Evolutionary conservation across 2,888 invertebrate species (phyloP), one percentile per base, ranked within the genome.

Genomic region (Paralinhomoeus sp.): DNA sequence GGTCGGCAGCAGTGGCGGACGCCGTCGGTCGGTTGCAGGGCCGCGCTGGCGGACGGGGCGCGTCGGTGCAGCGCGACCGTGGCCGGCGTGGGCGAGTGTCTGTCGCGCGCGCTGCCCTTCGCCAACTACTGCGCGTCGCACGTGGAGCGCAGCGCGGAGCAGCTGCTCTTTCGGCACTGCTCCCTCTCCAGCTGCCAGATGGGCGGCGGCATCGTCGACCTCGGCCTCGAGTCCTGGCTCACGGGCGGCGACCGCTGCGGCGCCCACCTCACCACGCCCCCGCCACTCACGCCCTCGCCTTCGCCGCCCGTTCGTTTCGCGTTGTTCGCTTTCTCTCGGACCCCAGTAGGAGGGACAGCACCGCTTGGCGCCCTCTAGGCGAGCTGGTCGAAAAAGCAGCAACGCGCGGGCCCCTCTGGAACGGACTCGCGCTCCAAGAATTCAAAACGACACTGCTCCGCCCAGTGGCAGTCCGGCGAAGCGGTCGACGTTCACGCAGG

Each of bases 111-210:
- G 34, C 45, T 57, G 13, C 57, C 56, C 5, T 44, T 45, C 27
- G 41, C 49, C 27, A 50, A 49, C 34, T 51, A 53, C 38, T 56
- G 56, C 45, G 33, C 41, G n/a, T 42, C 45, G 12, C 56, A 56
- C 47, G 43, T 55, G 18, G 41, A 47, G 38, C 48, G 44, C 44
- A 54, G 45, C 40, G 49, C 50, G n/a, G 47, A 53, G 22, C 57
- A 57, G 47, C 37, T 42, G 9, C 37, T 54, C 23, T 57, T 54
- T 47, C 37, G 45, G 13, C 48, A 48, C 47, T 57, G 57, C 42
- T 24, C 45, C 24, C n/a, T 17, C 7, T 12, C 15, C n/a, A 37
- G 18, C 33, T 24, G 43, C 21, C 20, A 20, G 37, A n/a, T n/a
- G n/a, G 12, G 27, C 35, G 35, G 18, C 5, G 40, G 40, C 20